Base-by-base conservation (phyloP, 2,888 invertebrate genomes). In the Cryptus viduatorius region DNA sequence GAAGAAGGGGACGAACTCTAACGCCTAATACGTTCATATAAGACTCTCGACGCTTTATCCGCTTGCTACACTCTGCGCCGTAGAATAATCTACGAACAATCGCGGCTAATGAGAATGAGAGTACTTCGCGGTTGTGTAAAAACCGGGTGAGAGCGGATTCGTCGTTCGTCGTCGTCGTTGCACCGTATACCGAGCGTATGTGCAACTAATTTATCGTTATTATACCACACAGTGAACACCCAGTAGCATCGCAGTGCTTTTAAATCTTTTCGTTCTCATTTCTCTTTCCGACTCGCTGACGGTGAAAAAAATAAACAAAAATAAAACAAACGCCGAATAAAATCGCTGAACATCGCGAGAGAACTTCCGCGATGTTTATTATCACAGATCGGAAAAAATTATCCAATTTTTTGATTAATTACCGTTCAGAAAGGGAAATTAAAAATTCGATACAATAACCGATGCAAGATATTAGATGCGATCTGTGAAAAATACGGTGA, bases 101-200 rank as follows among this genome's bases (percentile, higher is more conserved):
- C 71, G 42, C 56, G 72, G 44, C 56, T 73, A 78, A 82, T 73
- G 78, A 78, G 82, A 82, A 82, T 42, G 77, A 78, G 77, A 82
- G 76, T 72, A 31, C 24, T 61, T 61, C 42, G 53, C 67, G 79
- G 65, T 80, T 80, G 80, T 80, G 80, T 29, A 68, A 75, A 73
- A 61, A 29, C 48, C 42, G 78, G 56, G 67, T 72, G 53, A 78
- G 71, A 76, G 76, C 64, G 76, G 71, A 46, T 69, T 24, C 68
- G 24, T 44, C 69, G 77, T 68, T 71, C 14, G 48, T 46, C 46
- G 59, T 44, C 59, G 8, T 72, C 29, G 29, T 14, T 24, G 16
- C 29, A 8, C 12, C 16, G 56, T 7, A 56, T 7, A 42, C 53
- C 61, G 29, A 14, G 61, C 24, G 24, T 77, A n/a, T 19, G 29